Base-by-base conservation (phyloP, 2,888 invertebrate genomes). In the Eupithecia exiguata region DNA sequence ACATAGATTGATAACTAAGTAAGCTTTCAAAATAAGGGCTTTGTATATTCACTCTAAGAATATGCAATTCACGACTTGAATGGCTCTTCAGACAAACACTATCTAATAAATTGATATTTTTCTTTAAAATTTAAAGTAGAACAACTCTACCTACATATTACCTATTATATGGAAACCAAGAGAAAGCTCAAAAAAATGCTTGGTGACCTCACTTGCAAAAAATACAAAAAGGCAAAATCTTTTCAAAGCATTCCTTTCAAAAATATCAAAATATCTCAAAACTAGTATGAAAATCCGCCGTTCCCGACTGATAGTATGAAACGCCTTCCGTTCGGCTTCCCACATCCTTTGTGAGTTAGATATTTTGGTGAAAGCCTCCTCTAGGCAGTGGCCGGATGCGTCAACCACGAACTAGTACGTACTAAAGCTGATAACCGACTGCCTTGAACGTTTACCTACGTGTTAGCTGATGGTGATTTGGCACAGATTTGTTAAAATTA, bases 321-420 rank as follows among this genome's bases (percentile, higher is more conserved):
- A 76, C 78, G 74, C 76, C 82, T 86, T 87, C 84, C 84, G 84
- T 81, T 70, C 65, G 83, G 82, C 79, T 79, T 77, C 81, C 88
- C 88, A 84, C 87, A 86, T 88, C 88, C 89, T 87, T 83, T 86
- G 86, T 81, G 79, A 83, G 84, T 80, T 81, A 76, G 80, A 83
- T 84, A 85, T 86, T 86, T 86, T 78, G 81, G 80, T 76, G 81
- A 79, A 82, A 81, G 74, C 82, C 81, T 82, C 82, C 80, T 75
- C 83, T 84, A 81, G 80, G 82, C 79, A 74, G 84, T 79, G 86
- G 84, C 85, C 88, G 89, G 89, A 89, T 84, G 84, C 82, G 77
- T 72, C 78, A 81, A 84, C 85, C 84, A 76, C 79, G 77, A 83
- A 81, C 82, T 82, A n/a, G n/a, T n/a, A 83, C 65, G 70, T 75